Base-by-base conservation (phyloP, 1,140 invertebrate species). In the Sinonovacula constricta region DNA sequence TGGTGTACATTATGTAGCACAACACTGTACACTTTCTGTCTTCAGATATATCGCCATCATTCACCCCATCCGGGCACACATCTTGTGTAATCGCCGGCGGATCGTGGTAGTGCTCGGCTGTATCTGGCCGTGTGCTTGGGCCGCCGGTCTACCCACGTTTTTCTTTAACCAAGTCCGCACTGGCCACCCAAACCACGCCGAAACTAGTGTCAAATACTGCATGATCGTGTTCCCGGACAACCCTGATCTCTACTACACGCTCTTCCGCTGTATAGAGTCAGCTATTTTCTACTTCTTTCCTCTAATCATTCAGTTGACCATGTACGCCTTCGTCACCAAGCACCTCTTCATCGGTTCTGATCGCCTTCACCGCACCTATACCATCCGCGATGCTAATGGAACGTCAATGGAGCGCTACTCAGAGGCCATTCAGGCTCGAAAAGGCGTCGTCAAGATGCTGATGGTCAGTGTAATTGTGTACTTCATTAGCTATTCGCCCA, bases 391-490 rank as follows among this genome's bases (percentile, higher is more conserved):
- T 69, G 83, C 87, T 62, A 87, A 86, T 39, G 83, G 84, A 24
- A 39, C 63, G 15, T 86, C 80, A 1, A 87, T 85, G 71, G 84
- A 87, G 34, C 68, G 81, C 3, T 74, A 82, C 7, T 83, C 82
- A 0, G 85, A 89, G 56, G 84, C 89, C 7, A 88, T 91, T 28
- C 86, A 86, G 69, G 87, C 90, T 0, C 72, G 91, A 7, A 85
- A 86, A 81, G 90, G 90, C 7, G 91, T 92, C 26, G 89, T 92
- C 12, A 92, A 92, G 74, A 92, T 92, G 91, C 83, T 92, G 1
- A 89, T 92, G 24, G 91, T 83, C 10, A 89, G 90, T 66, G 90
- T 92, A 5, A 80, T 87, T 24, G 87, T 91, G 15, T 92, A 92
- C 76, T 91, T 91, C 75, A 54, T 92, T 15, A 91, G 91, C 72